Percentiles rank a stretch among this genome's conserved stretches.
phyloP scores from a whole-genome alignment of 2,797 vertebrate genomes.

The Sebastes miniatus region DNA sequence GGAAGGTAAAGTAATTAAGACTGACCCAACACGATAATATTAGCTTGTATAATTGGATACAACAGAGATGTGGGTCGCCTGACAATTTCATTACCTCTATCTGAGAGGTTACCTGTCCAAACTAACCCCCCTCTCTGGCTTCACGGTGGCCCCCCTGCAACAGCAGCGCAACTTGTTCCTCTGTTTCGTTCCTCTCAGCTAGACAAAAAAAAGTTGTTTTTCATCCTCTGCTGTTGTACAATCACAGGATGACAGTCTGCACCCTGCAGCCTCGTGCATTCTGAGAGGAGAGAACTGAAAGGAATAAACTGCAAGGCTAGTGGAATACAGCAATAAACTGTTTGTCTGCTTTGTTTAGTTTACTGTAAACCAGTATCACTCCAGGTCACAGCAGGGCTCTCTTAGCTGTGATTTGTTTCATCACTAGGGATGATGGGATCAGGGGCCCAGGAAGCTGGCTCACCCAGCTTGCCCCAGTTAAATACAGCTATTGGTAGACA shows the following conservation, averaged over 20 bases:
- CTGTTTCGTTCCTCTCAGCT: neutral
- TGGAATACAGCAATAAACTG: neutral
- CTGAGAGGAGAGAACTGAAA: neutral
- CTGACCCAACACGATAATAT: slow-evolving; percentile 2
- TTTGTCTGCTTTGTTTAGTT: slow-evolving; percentile 14
- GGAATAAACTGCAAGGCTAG: neutral
- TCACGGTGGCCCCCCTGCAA: neutral
- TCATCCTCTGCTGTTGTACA: neutral
- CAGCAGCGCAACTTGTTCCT: neutral
- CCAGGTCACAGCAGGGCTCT: neutral
- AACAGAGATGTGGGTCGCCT: neutral
- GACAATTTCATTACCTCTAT: slow-evolving; percentile 12
- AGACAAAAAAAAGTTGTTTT: neutral
- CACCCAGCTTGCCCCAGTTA: neutral
- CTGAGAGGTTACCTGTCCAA: neutral
- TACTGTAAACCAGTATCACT: neutral
- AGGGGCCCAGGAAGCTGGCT: neutral
- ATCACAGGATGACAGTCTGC: neutral
- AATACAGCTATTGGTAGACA: neutral
- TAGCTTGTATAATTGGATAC: slow-evolving; percentile 7
- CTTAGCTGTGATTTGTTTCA: neutral
- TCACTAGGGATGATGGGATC: neutral
- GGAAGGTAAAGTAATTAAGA: slow-evolving; percentile 26
- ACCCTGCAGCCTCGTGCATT: neutral
- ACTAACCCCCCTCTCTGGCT: neutral